phyloP scores from a whole-genome alignment of 2,888 invertebrate species.

The Metalampra italica region DNA sequence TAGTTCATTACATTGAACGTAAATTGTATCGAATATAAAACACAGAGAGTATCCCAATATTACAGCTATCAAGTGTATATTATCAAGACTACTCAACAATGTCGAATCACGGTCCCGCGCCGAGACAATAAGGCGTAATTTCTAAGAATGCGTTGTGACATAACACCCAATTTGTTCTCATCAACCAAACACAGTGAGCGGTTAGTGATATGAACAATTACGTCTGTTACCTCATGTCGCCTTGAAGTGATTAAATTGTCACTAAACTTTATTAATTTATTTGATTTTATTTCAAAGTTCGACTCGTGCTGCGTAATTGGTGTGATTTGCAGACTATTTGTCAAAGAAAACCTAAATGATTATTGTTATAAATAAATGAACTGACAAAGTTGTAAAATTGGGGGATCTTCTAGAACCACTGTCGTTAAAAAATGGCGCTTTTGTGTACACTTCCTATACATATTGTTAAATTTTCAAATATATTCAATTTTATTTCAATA shows the following conservation, averaged over 20 bases:
- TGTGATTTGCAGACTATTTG: background rate
- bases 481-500: too few species aligned
- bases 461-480: too few species aligned
- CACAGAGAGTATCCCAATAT: background rate
- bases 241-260: conserved; percentile 6
- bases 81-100: background rate
- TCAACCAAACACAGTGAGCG: conserved; percentile 11
- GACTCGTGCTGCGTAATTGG: background rate
- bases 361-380: too few species aligned
- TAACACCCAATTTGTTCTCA: conserved; percentile 21
- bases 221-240: conserved; percentile 9
- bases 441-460: too few species aligned
- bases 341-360: too few species aligned
- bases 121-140: conserved; percentile 23
- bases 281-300: background rate
- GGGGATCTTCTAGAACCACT: too few species aligned
- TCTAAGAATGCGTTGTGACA: conserved; percentile 22
- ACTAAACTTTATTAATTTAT: conserved; percentile 3
- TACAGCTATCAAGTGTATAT: too few species aligned
- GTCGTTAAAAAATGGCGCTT: too few species aligned
- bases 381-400: too few species aligned
- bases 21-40: background rate
- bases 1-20: too few species aligned
- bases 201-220: conserved; percentile 5
- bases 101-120: conserved; percentile 16